phyloP scores from a whole-genome alignment of 2,888 invertebrate species.

The Eupelmus urozonus region DNA sequence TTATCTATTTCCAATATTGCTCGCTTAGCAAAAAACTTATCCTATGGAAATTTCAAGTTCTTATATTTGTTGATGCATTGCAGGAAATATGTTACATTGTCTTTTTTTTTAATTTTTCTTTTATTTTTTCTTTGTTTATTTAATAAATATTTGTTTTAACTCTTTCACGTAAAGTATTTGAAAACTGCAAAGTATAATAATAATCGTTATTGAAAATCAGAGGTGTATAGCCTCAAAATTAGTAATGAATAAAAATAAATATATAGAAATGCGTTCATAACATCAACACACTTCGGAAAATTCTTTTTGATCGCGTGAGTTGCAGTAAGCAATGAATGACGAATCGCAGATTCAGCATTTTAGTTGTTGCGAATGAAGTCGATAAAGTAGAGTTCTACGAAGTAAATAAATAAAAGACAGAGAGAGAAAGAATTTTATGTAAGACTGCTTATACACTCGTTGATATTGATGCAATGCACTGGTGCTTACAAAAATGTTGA shows the following conservation, averaged over 20 bases:
- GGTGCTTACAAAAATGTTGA: slow-evolving; percentile 22
- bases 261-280: slow-evolving; percentile 23
- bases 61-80: background rate
- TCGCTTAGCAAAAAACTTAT: no score
- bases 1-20: no score
- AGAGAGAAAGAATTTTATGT: slow-evolving; percentile 50
- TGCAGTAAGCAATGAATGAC: slow-evolving; percentile 60
- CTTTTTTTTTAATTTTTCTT: background rate
- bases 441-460: slow-evolving; percentile 15
- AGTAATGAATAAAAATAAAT: slow-evolving; percentile 24
- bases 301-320: slow-evolving; percentile 52
- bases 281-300: slow-evolving; percentile 32
- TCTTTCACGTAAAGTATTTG: no score
- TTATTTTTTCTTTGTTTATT: no score
- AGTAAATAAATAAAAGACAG: slow-evolving; percentile 20
- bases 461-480: slow-evolving; percentile 35
- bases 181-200: no score
- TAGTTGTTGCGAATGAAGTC: background rate
- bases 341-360: slow-evolving; percentile 39
- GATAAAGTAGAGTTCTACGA: slow-evolving; percentile 13
- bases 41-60: slow-evolving; percentile 35
- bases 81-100: background rate
- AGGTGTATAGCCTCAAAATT: slow-evolving; percentile 56
- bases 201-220: slow-evolving; percentile 41
- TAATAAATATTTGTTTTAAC: no score